Evolutionary conservation across 2,113 vertebrate genomes (phyloP).

Genomic region (Pontoporia blainvillei): DNA sequence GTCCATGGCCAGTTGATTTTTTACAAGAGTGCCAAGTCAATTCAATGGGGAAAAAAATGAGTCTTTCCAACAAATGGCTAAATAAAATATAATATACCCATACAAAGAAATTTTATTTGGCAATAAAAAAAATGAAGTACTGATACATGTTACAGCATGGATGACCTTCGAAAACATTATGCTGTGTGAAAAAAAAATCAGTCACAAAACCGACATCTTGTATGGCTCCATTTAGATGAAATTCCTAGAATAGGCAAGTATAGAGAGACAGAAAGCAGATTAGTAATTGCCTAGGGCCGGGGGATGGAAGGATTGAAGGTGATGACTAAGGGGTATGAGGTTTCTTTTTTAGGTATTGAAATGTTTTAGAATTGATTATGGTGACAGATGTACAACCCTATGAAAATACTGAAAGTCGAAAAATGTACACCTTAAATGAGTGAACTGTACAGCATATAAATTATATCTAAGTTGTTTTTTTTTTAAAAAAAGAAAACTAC

Average conservation of each 20-base stretch:
- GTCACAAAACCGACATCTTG: neutral
- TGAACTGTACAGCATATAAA: neutral
- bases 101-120: neutral
- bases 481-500: neutral
- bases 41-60: neutral
- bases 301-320: neutral
- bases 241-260: neutral
- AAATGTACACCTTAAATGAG: neutral
- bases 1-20: neutral
- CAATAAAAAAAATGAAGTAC: neutral
- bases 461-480: neutral
- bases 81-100: neutral
- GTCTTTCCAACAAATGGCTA: neutral
- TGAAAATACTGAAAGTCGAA: neutral
- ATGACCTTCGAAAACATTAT: neutral
- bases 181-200: neutral
- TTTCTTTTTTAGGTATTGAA: neutral
- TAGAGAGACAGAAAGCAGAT: neutral
- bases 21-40: neutral
- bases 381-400: neutral
- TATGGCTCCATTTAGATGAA: neutral
- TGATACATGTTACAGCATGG: neutral
- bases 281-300: neutral
- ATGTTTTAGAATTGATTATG: neutral
- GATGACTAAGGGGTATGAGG: neutral